These are phyloP conservation scores for Chiroxiphia lanceolata DNA, from an alignment of 2,797 vertebrate genomes.

Conservation along the genomic window DNA sequence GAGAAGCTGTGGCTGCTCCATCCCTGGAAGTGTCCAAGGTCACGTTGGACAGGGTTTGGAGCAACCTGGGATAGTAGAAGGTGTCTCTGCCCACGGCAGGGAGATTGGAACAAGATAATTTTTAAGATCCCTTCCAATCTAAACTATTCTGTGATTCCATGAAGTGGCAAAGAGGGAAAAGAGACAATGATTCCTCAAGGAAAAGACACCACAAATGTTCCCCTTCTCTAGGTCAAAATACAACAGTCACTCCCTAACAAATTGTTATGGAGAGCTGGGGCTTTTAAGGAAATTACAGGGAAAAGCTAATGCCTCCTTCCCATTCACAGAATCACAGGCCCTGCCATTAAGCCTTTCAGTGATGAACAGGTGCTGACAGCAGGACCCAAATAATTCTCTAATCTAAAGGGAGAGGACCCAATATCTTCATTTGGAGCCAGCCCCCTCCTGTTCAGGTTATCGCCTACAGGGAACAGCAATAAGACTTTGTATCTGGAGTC, in stretches of 20 bases:
- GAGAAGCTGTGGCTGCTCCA: background rate
- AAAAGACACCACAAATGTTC: background rate
- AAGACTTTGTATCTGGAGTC: background rate
- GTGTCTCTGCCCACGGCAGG: background rate
- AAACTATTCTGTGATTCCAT: background rate
- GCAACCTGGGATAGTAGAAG: accelerated
- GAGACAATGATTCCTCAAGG: background rate
- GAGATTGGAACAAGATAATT: background rate
- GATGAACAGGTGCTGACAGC: background rate
- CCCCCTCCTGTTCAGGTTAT: background rate
- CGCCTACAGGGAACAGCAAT: background rate
- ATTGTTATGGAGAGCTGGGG: background rate
- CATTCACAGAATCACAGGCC: background rate
- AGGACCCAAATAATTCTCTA: background rate
- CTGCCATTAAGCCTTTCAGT: background rate
- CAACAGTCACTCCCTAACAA: background rate
- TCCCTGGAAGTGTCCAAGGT: background rate
- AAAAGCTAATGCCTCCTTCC: background rate
- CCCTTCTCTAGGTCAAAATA: background rate
- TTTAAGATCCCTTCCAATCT: background rate
- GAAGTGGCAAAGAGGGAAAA: background rate
- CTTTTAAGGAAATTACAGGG: background rate
- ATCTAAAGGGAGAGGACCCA: background rate
- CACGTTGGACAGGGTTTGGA: accelerated
- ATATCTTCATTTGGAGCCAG: background rate